Base-by-base conservation (phyloP, 2,113 vertebrate genomes). In the Zapus hudsonius region DNA sequence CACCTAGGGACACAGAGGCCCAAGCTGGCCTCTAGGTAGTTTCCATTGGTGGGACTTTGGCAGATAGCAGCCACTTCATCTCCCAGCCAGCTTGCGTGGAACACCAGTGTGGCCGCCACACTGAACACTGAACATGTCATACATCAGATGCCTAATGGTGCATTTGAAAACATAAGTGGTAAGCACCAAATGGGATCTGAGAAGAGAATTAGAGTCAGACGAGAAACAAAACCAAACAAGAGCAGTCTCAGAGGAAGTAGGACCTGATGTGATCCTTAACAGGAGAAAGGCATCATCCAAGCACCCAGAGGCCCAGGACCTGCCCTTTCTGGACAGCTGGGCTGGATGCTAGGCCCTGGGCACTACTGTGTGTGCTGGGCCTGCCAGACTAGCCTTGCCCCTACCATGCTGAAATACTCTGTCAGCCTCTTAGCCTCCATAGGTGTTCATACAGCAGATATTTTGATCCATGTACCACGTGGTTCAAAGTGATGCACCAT, bases 101-200 rank as follows among this genome's bases (percentile, higher is more conserved):
- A 84, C 8, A n/a, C 59, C 55, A 19, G 81, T 3, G 7, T 33
- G 63, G 38, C 76, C 38, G 52, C 89, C 72, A 79, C 2, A 1
- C 1, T 15, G 16, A 89, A 82, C 19, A 57, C 3, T 0, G 75
- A 52, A 52, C 52, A 52, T 13, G 52, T 52, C 69, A 87, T 96
- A 93, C 40, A 94, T 96, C 97, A 96, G 92, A n/a, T 0, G 52
- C 83, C 93, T 96, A 96, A 96, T 95, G 97, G 89, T 0, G 76
- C 76, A 0, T 96, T 95, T 89, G 93, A 96, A 92, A 96, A 82
- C 84, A 13, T 92, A 92, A 96, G 87, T 91, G 89, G 91, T 79
- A 93, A 84, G 89, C 80, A 93, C 66, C 47, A 90, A 96, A 94
- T 33, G 63, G 86, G 84, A 88, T 72, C 36, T 0, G 0, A 63